Conservation (phyloP, 2,797 vertebrate species). For the Sebastes hubbsi region DNA sequence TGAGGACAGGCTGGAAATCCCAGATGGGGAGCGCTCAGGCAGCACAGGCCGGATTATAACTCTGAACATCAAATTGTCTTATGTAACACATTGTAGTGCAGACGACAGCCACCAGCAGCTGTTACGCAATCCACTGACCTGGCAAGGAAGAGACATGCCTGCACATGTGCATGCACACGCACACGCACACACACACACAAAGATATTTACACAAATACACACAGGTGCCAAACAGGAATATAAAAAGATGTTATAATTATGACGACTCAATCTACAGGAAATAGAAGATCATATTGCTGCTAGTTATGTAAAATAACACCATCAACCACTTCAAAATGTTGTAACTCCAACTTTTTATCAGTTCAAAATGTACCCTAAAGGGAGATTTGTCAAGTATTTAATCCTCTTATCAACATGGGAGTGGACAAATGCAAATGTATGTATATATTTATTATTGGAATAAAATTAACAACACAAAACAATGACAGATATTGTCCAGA, state of each 20-base stretch:
- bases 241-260: background rate
- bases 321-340: too few relatives aligned
- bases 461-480: too few relatives aligned
- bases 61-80: constrained; percentile 82
- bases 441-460: too few relatives aligned
- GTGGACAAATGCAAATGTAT: too few relatives aligned
- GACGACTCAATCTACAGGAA: background rate
- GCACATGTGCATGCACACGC: constrained; percentile 26
- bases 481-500: too few relatives aligned
- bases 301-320: background rate
- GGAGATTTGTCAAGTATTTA: too few relatives aligned
- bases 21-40: constrained; percentile 67
- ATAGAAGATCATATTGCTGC: background rate
- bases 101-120: constrained; percentile 70
- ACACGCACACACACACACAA: background rate
- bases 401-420: too few relatives aligned
- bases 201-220: background rate
- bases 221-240: background rate
- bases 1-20: constrained; percentile 58
- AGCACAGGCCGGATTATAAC: constrained; percentile 77
- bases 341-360: too few relatives aligned
- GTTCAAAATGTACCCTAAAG: too few relatives aligned
- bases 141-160: constrained; percentile 29
- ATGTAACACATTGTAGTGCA: constrained; percentile 78
- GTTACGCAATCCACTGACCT: constrained; percentile 77